Evolutionary conservation across 1,140 invertebrate species (phyloP), one percentile per base, ranked within the genome.

Genomic region (Planococcus citri): DNA sequence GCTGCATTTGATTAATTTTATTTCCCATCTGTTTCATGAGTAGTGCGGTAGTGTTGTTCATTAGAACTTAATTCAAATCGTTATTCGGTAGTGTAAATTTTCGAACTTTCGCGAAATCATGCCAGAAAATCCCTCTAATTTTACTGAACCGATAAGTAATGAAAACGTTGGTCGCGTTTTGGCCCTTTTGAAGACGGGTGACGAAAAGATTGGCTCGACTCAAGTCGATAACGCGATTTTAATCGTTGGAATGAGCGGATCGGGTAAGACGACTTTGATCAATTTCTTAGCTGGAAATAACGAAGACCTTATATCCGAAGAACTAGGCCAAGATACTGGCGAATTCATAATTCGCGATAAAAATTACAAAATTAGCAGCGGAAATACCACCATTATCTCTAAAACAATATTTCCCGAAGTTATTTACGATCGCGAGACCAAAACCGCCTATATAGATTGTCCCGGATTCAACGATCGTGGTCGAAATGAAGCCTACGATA

Each of bases 401-500:
- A 41, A 25, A 22, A 69, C 68, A 3, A 69, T 24, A 3, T 69
- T 41, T 25, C 68, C 68, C 17, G 68, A 69, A 24, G 3, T 69
- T 3, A 3, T 37, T 74, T 1, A 71, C 70, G 68, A 73, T 27
- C 14, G 0, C 1, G 51, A 69, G 1, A 72, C 27, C 9, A 70
- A 61, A 9, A 51, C 29, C 21, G 24, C 27, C 25, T 73, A 71
- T 41, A 72, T 74, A 29, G 74, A 75, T 68, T 69, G 61, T 58
- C 74, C 74, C 1, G 74, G 74, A 29, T 75, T 75, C 70, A 71
- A 69, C 24, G 74, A 75, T 68, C n/a, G n/a, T n/a, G 74, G 73
- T 10, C 58, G 74, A 0, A 38, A 38, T 9, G 21, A 69, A 22
- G 61, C 25, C 27, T 51, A 68, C 25, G 74, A 75, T 12, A 74